Base-by-base conservation (phyloP, 2,797 vertebrate species). In the Micrastur ruficollis region DNA sequence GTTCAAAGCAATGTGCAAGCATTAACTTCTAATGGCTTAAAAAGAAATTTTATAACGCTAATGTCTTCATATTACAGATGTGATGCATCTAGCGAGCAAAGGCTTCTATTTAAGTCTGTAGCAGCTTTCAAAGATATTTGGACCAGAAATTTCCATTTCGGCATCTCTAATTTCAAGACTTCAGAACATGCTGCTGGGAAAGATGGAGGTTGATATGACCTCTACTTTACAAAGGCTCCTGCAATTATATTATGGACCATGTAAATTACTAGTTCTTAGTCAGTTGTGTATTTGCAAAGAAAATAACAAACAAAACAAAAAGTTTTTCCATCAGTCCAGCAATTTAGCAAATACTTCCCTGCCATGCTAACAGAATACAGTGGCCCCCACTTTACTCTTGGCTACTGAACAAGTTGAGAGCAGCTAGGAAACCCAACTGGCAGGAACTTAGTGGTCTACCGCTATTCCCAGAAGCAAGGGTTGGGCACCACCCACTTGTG, bases 11-110 rank as follows among this genome's bases (percentile, higher is more conserved):
- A 66, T 59, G 81, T 49, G 44, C 59, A 82, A 71, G 81, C 90
- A 94, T 74, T 96, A 89, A 71, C 53, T 81, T 95, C 68, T 94
- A 95, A 94, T 93, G 72, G 79, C 75, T 95, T 87, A 58, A 87
- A 94, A 95, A 44, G 70, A 67, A 85, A 93, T 92, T 89, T 65
- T 72, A 61, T 74, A 95, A 94, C 7, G 34, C 79, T 93, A 91
- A 93, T 72, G 90, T 65, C 93, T 92, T 89, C 68, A 26, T 82
- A 87, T 91, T 87, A 72, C n/a, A 68, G 78, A 71, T 78, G 61
- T 34, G 38, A 76, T 91, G 34, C 61, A 89, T 82, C 56, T 62
- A 66, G 65, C 94, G 68, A 95, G 49, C 53, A 85, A 89, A 82
- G 14, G n/a, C 53, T 86, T 94, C 83, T 74, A 47, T 83, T 81